A percentile compares a stretch with the other conserved stretches of the same genome.
These are phyloP conservation scores for Clarias laeviceps DNA, from an alignment of 2,797 vertebrate species.

Conservation along the genomic window DNA sequence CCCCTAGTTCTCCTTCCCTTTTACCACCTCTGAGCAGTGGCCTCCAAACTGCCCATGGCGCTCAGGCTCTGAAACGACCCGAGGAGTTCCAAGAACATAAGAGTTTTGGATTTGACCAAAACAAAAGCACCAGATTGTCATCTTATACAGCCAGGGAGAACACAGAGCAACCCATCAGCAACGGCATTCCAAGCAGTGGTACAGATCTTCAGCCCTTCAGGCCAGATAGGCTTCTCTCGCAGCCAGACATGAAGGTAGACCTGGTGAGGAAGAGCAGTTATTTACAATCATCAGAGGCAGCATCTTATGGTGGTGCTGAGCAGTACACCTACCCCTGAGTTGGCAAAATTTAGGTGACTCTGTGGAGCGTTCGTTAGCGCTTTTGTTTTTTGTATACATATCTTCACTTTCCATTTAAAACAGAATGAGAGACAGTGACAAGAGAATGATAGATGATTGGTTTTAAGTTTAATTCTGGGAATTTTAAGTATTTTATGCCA, in stretches of 20 bases:
- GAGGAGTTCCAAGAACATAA: conserved; percentile 74
- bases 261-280: conserved; percentile 39
- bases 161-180: conserved; percentile 22
- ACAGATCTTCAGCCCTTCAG: conserved; percentile 45
- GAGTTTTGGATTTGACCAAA: conserved; percentile 71
- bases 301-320: conserved; percentile 42
- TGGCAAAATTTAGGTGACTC: neutral
- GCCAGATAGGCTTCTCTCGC: conserved; percentile 41
- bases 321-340: conserved; percentile 52
- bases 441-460: neutral
- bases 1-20: conserved; percentile 82
- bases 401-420: neutral
- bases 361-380: neutral
- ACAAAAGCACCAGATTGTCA: conserved; percentile 49
- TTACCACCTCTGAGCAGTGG: conserved; percentile 79
- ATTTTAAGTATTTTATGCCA: neutral
- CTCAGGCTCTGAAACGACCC: conserved; percentile 71
- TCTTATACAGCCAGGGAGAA: conserved; percentile 42
- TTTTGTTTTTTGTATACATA: neutral
- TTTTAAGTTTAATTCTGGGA: neutral
- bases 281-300: conserved; percentile 35
- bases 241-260: conserved; percentile 39
- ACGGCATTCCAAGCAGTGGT: conserved; percentile 5
- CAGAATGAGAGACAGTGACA: neutral
- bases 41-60: conserved; percentile 75